Conservation (phyloP, 2,797 vertebrate genomes). For the Scomberomorus guttatus region DNA sequence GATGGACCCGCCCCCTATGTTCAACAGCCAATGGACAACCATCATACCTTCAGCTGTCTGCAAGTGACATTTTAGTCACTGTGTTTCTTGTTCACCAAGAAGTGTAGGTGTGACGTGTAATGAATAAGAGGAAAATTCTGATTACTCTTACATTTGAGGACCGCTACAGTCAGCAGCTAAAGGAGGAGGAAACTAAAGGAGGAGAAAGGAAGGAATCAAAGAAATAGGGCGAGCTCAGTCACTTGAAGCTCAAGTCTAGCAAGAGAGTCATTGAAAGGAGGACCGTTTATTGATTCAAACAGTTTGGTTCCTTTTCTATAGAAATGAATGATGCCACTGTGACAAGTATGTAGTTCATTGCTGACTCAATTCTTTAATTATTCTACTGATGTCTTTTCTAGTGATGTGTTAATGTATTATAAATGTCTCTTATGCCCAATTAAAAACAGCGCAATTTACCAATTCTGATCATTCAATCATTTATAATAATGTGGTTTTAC, state of each 20-base stretch:
- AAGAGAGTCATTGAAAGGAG: neutral
- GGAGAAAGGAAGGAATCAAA: constrained; percentile 7
- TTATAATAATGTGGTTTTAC: neutral
- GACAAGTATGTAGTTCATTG: constrained; percentile 1
- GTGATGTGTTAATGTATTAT: constrained; percentile 6
- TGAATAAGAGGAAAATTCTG: neutral
- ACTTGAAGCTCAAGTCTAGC: neutral
- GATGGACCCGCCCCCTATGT: too few species aligned
- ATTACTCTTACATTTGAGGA: constrained; percentile 1
- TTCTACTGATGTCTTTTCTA: neutral
- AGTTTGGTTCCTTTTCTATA: neutral
- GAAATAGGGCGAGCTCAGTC: neutral
- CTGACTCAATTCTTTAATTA: constrained; percentile 22
- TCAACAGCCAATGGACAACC: too few species aligned
- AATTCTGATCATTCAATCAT: neutral
- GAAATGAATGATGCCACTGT: constrained; percentile 9
- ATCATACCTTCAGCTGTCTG: too few species aligned
- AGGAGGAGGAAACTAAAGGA: neutral
- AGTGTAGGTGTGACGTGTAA: neutral
- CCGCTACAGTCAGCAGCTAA: neutral
- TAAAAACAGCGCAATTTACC: neutral
- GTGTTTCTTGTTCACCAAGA: constrained; percentile 7
- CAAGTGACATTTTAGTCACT: neutral
- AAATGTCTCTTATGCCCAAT: neutral
- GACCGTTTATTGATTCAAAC: constrained; percentile 5